phyloP scores from a whole-genome alignment of 2,797 vertebrate genomes.

The Darevskia mixta region DNA sequence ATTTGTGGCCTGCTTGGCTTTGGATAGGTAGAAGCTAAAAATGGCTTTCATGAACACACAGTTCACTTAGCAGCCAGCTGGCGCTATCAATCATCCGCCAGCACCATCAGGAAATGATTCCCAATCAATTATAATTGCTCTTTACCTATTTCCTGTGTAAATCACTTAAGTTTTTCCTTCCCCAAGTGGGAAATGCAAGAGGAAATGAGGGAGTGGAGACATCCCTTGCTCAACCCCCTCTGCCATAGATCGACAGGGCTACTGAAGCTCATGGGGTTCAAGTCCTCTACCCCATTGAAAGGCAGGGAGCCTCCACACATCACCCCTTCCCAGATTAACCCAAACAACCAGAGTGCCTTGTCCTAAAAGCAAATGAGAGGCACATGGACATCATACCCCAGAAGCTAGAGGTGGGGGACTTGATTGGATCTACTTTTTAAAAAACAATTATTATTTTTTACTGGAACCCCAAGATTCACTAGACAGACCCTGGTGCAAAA shows the following conservation, averaged over 20 bases:
- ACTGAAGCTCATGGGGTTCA: not conserved
- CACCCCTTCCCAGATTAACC: not conserved
- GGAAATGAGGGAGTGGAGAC: constrained; percentile 46
- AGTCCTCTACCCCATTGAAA: not conserved
- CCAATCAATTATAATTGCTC: constrained; percentile 79
- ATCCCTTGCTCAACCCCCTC: constrained; percentile 54
- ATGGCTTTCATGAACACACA: constrained; percentile 43
- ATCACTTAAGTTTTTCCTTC: constrained; percentile 63
- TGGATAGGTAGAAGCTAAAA: constrained; percentile 34
- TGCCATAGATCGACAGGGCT: not conserved
- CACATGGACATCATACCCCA: too few species aligned
- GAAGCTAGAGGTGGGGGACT: too few species aligned
- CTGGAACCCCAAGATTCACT: too few species aligned
- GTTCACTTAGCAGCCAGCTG: constrained; percentile 61
- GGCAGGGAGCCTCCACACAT: not conserved
- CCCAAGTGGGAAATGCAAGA: constrained; percentile 50
- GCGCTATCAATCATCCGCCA: constrained; percentile 67
- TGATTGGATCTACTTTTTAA: too few species aligned
- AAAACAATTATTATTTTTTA: too few species aligned
- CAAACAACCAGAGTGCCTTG: not conserved
- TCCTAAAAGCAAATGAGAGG: too few species aligned
- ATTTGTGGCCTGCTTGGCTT: constrained; percentile 46
- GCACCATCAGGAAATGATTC: constrained; percentile 75
- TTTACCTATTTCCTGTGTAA: constrained; percentile 75
- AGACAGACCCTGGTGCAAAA: too few species aligned